Conservation (phyloP, 1,140 invertebrate genomes). For the Papilio aristodemus region DNA sequence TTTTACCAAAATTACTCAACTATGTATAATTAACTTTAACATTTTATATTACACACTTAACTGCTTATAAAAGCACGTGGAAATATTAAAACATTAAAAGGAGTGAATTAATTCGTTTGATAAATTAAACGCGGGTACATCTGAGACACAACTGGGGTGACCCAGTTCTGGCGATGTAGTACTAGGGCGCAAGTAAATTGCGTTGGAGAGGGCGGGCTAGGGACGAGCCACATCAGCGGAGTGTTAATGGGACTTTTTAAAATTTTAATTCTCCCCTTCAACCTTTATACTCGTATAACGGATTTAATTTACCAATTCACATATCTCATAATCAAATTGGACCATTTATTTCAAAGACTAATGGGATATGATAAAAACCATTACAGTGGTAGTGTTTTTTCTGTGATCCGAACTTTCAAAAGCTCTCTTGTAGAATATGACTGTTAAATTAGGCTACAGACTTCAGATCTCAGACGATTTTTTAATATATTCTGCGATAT, state of each 20-base stretch:
- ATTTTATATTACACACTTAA: slow-evolving; percentile 20
- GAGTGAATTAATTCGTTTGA: slow-evolving; percentile 63
- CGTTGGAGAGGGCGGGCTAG: slow-evolving; percentile 40
- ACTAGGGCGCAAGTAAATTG: slow-evolving; percentile 41
- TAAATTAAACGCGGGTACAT: slow-evolving; percentile 56
- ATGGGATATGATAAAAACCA: not conserved
- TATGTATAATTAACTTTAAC: not conserved
- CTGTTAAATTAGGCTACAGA: too few relatives aligned
- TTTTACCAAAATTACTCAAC: too few relatives aligned
- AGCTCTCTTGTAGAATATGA: too few relatives aligned
- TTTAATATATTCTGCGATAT: too few relatives aligned
- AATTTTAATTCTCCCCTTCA: slow-evolving; percentile 47
- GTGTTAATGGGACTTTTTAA: slow-evolving; percentile 43
- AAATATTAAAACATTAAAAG: slow-evolving; percentile 43
- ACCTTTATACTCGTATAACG: slow-evolving; percentile 31
- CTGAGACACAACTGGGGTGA: slow-evolving; percentile 59
- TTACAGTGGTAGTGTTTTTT: not conserved
- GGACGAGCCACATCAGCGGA: slow-evolving; percentile 33
- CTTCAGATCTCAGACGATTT: too few relatives aligned
- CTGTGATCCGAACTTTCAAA: too few relatives aligned
- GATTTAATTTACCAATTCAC: slow-evolving; percentile 20
- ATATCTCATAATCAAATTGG: slow-evolving; percentile 23
- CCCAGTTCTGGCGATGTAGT: slow-evolving; percentile 48
- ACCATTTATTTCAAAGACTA: slow-evolving; percentile 23
- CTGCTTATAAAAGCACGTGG: not conserved